Conservation (phyloP, 2,113 vertebrate species). For the Zeus faber region DNA sequence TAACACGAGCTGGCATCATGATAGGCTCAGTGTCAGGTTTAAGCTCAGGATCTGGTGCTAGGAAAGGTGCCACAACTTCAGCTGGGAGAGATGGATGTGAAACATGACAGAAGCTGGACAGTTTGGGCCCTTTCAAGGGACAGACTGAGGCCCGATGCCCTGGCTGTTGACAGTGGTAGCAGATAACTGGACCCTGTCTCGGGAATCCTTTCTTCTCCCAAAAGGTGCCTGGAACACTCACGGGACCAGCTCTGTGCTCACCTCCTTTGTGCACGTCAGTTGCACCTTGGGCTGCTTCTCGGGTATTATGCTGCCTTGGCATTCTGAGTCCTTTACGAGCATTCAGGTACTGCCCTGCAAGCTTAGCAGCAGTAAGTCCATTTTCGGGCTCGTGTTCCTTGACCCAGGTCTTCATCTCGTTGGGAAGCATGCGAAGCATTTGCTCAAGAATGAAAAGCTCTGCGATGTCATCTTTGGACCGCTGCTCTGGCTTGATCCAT, state of each 20-base stretch:
- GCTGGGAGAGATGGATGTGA: background rate
- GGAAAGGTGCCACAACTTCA: too few species aligned
- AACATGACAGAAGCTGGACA: background rate
- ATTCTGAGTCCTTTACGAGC: background rate
- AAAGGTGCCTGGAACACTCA: background rate
- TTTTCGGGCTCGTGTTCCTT: conserved; percentile 3
- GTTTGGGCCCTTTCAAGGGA: background rate
- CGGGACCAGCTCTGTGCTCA: background rate
- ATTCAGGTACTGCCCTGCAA: conserved; percentile 4
- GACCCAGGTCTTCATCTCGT: conserved; percentile 9
- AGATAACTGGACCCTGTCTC: background rate
- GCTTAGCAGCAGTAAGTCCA: conserved; percentile 2
- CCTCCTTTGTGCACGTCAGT: background rate
- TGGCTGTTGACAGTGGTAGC: conserved; percentile 7
- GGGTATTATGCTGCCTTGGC: background rate
- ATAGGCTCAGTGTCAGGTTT: background rate
- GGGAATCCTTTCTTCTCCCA: background rate
- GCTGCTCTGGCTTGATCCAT: conserved; percentile 1
- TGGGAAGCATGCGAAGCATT: background rate
- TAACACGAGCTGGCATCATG: background rate
- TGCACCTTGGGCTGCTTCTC: background rate
- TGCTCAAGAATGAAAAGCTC: conserved; percentile 13
- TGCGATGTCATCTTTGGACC: background rate
- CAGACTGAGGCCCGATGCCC: background rate
- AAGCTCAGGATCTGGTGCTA: too few species aligned